Conservation (phyloP, 2,113 vertebrate genomes). For the Aythya baeri region DNA sequence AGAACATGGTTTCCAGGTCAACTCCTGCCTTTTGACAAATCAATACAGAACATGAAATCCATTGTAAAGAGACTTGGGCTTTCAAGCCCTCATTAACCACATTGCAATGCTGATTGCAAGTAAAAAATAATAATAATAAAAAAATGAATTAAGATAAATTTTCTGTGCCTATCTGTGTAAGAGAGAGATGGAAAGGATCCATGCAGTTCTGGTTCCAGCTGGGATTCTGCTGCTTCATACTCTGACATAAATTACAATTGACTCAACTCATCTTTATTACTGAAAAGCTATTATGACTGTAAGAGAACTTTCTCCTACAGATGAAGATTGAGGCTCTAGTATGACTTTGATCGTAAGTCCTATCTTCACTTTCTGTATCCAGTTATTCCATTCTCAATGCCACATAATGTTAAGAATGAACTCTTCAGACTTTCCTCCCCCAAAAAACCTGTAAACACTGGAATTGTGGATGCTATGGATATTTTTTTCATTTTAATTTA, state of each 20-base stretch:
- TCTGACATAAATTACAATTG: neutral
- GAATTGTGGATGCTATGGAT: neutral
- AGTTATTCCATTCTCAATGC: neutral
- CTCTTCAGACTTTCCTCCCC: neutral
- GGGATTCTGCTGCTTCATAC: neutral
- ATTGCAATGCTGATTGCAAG: neutral
- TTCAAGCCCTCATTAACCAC: neutral
- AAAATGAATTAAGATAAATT: neutral
- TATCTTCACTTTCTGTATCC: neutral
- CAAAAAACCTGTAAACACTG: neutral
- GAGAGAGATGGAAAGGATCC: neutral
- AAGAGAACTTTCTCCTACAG: neutral
- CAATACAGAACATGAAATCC: neutral
- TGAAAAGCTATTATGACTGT: neutral
- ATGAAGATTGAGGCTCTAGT: neutral
- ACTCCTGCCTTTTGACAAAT: neutral
- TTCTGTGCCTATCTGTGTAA: neutral
- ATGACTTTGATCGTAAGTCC: neutral
- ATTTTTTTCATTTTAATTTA: neutral
- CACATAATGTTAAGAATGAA: neutral
- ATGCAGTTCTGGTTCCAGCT: neutral
- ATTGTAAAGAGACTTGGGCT: neutral
- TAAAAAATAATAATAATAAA: neutral
- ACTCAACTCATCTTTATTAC: neutral
- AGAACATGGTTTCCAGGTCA: neutral